Conservation (phyloP, 2,113 vertebrate genomes). For the Myocastor coypus region DNA sequence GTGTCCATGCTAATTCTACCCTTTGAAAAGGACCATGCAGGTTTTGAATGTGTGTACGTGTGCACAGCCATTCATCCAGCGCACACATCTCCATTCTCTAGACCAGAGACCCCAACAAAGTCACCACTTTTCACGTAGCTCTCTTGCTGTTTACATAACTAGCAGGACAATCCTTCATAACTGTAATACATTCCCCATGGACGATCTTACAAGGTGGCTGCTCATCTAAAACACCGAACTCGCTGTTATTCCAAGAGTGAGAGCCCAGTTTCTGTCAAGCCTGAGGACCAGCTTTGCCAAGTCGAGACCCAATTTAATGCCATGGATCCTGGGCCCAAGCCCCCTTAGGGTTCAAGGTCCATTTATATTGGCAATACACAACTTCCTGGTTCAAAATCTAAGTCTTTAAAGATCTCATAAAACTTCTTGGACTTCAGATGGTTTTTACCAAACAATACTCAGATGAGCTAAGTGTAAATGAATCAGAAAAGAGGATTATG, state of each 20-base stretch:
- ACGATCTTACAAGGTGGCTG: background rate
- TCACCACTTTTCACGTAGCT: background rate
- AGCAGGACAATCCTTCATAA: slow-evolving; percentile 51
- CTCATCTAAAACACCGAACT: slow-evolving; percentile 48
- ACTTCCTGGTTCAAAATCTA: slow-evolving; percentile 72
- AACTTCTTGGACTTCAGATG: slow-evolving; percentile 77
- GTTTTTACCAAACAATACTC: slow-evolving; percentile 80
- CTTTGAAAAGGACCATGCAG: background rate
- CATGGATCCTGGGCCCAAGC: background rate
- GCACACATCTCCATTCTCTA: background rate
- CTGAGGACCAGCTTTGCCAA: slow-evolving; percentile 40
- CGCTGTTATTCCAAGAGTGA: slow-evolving; percentile 52
- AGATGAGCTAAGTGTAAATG: slow-evolving; percentile 84
- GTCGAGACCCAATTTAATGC: slow-evolving; percentile 56
- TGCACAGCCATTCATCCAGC: background rate
- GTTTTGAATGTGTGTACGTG: background rate
- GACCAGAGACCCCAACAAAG: background rate
- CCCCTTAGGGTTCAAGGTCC: slow-evolving; percentile 49
- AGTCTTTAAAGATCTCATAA: slow-evolving; percentile 77
- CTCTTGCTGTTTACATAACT: slow-evolving; percentile 35
- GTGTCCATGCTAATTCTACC: background rate
- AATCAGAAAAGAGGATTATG: slow-evolving; percentile 81
- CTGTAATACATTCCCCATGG: background rate
- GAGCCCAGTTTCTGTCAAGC: slow-evolving; percentile 67
- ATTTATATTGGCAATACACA: slow-evolving; percentile 71